These are phyloP conservation scores for Zaprionus ornatus DNA, from an alignment of 1,140 invertebrate genomes.

Conservation along the genomic window DNA sequence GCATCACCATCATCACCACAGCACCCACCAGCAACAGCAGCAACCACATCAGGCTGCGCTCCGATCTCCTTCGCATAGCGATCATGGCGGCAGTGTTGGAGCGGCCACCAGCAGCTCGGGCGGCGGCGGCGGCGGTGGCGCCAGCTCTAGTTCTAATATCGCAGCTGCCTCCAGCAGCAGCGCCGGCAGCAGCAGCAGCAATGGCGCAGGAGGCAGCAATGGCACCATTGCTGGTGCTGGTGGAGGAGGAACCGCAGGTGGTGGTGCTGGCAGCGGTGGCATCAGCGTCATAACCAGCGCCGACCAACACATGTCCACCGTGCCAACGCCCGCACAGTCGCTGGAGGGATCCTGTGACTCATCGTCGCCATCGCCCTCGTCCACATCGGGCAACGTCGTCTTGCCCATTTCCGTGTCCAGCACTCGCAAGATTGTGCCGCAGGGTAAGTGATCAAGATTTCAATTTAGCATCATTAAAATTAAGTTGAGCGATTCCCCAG, in stretches of 20 bases:
- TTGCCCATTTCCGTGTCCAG: slow-evolving; percentile 78
- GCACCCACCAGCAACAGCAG: slow-evolving; percentile 50
- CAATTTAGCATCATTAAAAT: slow-evolving; percentile 10
- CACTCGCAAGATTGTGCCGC: slow-evolving; percentile 79
- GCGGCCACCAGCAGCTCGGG: slow-evolving; percentile 57
- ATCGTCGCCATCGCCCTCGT: slow-evolving; percentile 81
- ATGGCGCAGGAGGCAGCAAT: slow-evolving; percentile 79
- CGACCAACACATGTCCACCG: slow-evolving; percentile 76
- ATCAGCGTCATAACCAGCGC: slow-evolving; percentile 67
- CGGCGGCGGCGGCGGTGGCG: slow-evolving; percentile 23
- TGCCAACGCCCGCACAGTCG: slow-evolving; percentile 79
- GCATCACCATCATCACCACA: slow-evolving; percentile 46
- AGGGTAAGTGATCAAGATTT: slow-evolving; percentile 64
- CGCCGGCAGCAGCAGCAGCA: slow-evolving; percentile 74
- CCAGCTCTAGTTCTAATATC: slow-evolving; percentile 67
- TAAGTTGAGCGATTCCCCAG: slow-evolving; percentile 4
- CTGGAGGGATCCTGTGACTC: slow-evolving; percentile 82
- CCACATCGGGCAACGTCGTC: slow-evolving; percentile 75
- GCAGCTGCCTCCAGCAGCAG: slow-evolving; percentile 83
- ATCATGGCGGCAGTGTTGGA: slow-evolving; percentile 58
- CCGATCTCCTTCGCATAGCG: slow-evolving; percentile 68
- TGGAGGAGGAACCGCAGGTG: slow-evolving; percentile 17
- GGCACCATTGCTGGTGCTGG: slow-evolving; percentile 48
- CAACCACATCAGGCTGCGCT: slow-evolving; percentile 60
- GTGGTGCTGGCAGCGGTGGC: slow-evolving; percentile 54